Evolutionary conservation across 2,113 vertebrate species (phyloP).

Genomic region (Tricholaema leucomelas): DNA sequence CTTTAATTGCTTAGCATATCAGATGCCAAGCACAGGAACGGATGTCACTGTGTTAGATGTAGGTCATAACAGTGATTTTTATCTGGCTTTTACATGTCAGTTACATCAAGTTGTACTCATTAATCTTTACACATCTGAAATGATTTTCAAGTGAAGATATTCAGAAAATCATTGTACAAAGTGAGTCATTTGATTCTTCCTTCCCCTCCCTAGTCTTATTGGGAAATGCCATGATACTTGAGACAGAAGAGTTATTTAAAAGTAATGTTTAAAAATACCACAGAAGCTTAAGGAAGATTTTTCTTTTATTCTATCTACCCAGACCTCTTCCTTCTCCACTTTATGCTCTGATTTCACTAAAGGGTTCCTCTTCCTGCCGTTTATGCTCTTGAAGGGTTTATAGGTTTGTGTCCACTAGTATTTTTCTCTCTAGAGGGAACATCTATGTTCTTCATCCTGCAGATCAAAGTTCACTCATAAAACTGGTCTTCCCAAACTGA

Average conservation of each 20-base stretch:
- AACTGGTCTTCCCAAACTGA: background rate
- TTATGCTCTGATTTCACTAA: background rate
- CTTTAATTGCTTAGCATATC: background rate
- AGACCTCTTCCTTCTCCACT: background rate
- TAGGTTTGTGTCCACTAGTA: background rate
- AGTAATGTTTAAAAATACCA: background rate
- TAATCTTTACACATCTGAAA: background rate
- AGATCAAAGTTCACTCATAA: background rate
- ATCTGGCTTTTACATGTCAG: background rate
- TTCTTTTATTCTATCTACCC: background rate
- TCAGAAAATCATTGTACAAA: background rate
- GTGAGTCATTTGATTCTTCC: background rate
- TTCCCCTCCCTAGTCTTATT: background rate
- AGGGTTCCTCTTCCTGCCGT: background rate
- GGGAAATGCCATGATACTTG: background rate
- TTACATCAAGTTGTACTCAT: background rate
- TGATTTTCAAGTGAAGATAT: background rate
- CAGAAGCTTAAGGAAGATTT: background rate
- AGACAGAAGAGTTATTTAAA: background rate
- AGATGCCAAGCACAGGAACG: background rate
- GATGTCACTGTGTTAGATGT: background rate
- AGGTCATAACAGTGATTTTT: background rate
- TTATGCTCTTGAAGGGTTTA: background rate
- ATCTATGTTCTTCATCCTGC: background rate
- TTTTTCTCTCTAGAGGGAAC: background rate